Evolutionary conservation across 2,888 invertebrate genomes (phyloP).

Genomic region (Labia minor): DNA sequence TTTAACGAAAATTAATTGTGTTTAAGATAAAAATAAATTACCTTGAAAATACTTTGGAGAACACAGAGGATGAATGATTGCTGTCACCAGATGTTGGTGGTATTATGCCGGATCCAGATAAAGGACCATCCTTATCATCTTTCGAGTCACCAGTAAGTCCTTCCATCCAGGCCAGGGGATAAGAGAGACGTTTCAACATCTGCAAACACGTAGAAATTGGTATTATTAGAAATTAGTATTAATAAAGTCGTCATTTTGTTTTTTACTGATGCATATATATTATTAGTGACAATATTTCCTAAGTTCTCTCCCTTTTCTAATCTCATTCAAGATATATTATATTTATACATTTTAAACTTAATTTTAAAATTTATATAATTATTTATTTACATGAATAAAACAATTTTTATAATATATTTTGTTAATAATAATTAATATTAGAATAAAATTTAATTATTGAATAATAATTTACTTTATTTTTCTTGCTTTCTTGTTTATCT

Average conservation of each 20-base stretch:
- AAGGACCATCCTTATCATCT: constrained; percentile 41
- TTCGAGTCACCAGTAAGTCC: constrained; percentile 67
- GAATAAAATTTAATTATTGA: no score
- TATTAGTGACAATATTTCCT: not conserved
- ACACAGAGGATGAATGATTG: constrained; percentile 57
- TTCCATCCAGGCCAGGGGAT: constrained; percentile 86
- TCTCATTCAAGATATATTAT: no score
- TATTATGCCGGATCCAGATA: constrained; percentile 32
- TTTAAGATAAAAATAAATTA: no score
- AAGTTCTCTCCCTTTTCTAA: no score
- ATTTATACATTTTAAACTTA: no score
- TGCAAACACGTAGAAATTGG: constrained; percentile 39
- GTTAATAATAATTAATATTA: no score
- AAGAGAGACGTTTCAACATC: constrained; percentile 85
- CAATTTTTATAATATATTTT: no score
- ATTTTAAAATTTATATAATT: no score
- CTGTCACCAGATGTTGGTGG: constrained; percentile 37
- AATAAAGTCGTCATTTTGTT: no score
- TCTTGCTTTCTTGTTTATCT: constrained; percentile 47
- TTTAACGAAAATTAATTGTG: no score
- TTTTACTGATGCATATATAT: no score
- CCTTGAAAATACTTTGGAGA: constrained; percentile 88
- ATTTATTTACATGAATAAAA: no score
- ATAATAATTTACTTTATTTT: constrained; percentile 58
- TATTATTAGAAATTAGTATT: not conserved